Base-by-base conservation (phyloP, 1,140 invertebrate genomes). In the Adoxophyes honmai region DNA sequence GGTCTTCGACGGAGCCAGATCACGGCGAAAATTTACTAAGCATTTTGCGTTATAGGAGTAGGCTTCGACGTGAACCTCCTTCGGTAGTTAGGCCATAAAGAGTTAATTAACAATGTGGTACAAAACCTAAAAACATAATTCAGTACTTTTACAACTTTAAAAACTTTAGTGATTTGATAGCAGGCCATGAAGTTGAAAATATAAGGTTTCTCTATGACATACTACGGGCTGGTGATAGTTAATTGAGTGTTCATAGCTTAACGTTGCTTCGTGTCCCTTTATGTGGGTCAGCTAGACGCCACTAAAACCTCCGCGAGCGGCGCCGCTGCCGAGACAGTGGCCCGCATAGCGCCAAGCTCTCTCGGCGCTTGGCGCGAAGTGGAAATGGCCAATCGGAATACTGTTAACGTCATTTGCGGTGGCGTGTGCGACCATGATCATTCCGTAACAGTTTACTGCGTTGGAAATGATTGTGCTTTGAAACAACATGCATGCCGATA, bases 381-480 rank as follows among this genome's bases (percentile, higher is more conserved):
- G 39, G 42, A 48, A 48, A 48, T 48, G 42, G 42, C 42, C 42
- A 48, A 33, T 48, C 42, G 42, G 16, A 28, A 48, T 48, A 48
- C 42, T 48, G 42, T 33, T 48, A 48, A 48, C 42, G 42, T 48
- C 42, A 7, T 48, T 48, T 48, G 42, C 16, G 42, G 42, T 18
- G 2, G n/a, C 42, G 42, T 48, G 42, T 48, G 42, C 21, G 42
- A 44, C 21, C 42, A 48, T 33, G 42, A n/a, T 13, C 42, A 48
- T 48, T 48, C 42, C 42, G 42, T 44, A 48, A 48, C 42, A 33
- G 42, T 48, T 48, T 48, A 28, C 42, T 11, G 11, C 21, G 18
- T 0, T 28, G n/a, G 4, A 48, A 48, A 48, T 18, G 42, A 48
- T 18, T 18, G 18, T 48, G 21, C 42, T 18, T 48, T 48, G 11